A percentile compares a stretch with the other conserved stretches of the same genome.
phyloP scores from a whole-genome alignment of 2,113 vertebrate genomes.

The Oryzias woworae region DNA sequence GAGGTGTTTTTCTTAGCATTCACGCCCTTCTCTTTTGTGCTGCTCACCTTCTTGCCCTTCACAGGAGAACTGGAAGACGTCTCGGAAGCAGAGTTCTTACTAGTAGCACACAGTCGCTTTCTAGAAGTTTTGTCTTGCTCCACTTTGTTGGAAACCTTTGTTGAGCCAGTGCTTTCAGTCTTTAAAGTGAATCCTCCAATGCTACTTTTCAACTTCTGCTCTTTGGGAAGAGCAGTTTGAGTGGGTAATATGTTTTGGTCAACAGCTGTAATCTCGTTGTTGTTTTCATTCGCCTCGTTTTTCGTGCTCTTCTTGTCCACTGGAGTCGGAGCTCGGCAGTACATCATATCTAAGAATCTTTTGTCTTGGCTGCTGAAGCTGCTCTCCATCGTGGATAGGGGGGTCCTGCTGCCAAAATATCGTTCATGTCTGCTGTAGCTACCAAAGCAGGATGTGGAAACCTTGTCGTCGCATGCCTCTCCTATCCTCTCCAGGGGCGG shows the following conservation, averaged over 20 bases:
- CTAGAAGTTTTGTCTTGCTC: conserved; percentile 83
- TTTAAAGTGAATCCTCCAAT: conserved; percentile 68
- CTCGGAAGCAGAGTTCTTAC: conserved; percentile 75
- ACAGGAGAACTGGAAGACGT: conserved; percentile 74
- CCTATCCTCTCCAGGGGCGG: conserved; percentile 92
- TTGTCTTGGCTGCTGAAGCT: conserved; percentile 81
- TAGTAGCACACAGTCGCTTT: conserved; percentile 82
- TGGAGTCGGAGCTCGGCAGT: conserved; percentile 75
- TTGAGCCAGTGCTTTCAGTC: conserved; percentile 70
- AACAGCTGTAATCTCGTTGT: conserved; percentile 89
- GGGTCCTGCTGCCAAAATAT: conserved; percentile 82
- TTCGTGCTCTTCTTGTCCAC: conserved; percentile 75
- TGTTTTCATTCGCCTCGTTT: conserved; percentile 87
- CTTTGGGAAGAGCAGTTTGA: conserved; percentile 85
- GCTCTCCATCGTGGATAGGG: conserved; percentile 90
- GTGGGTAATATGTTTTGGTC: conserved; percentile 83
- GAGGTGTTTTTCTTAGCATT: conserved; percentile 75
- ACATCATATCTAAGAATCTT: conserved; percentile 74
- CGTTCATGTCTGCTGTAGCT: conserved; percentile 83
- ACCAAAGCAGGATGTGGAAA: conserved; percentile 91
- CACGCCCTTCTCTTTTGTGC: conserved; percentile 77
- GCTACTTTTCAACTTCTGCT: conserved; percentile 80
- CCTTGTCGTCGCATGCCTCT: conserved; percentile 88
- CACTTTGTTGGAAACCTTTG: conserved; percentile 73
- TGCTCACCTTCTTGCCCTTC: conserved; percentile 77